These are phyloP conservation scores for Eudasyphora cyanicolor DNA, from an alignment of 2,888 invertebrate species.

Conservation along the genomic window DNA sequence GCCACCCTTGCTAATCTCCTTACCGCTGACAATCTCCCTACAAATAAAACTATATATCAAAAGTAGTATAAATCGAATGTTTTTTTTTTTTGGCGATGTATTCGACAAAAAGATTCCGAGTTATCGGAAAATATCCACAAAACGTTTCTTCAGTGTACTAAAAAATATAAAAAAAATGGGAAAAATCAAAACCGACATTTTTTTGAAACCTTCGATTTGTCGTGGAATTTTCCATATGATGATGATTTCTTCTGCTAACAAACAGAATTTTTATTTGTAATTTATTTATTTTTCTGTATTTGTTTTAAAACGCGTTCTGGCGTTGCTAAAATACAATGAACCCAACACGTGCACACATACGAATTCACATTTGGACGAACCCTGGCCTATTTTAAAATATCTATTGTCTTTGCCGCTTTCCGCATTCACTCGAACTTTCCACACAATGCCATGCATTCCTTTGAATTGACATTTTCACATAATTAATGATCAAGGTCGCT, in stretches of 20 bases:
- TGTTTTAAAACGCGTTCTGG: not conserved
- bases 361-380: not conserved
- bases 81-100: too few relatives aligned
- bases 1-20: too few relatives aligned
- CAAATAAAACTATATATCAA: too few relatives aligned
- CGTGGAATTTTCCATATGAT: too few relatives aligned
- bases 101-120: too few relatives aligned
- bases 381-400: not conserved
- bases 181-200: too few relatives aligned
- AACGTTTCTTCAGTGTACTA: too few relatives aligned
- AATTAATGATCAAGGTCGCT: constrained; percentile 77
- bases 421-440: not conserved
- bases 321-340: constrained; percentile 46
- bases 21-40: too few relatives aligned
- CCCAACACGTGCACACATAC: not conserved
- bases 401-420: constrained; percentile 33
- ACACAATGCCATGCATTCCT: not conserved
- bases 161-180: too few relatives aligned
- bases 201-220: too few relatives aligned
- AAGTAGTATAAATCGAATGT: too few relatives aligned
- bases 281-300: constrained; percentile 27
- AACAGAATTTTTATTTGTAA: constrained; percentile 40
- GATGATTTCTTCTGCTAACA: not conserved
- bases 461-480: constrained; percentile 67
- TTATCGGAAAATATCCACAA: too few relatives aligned